Base-by-base conservation (phyloP, 2,113 vertebrate genomes). In the Lipotes vexillifer region DNA sequence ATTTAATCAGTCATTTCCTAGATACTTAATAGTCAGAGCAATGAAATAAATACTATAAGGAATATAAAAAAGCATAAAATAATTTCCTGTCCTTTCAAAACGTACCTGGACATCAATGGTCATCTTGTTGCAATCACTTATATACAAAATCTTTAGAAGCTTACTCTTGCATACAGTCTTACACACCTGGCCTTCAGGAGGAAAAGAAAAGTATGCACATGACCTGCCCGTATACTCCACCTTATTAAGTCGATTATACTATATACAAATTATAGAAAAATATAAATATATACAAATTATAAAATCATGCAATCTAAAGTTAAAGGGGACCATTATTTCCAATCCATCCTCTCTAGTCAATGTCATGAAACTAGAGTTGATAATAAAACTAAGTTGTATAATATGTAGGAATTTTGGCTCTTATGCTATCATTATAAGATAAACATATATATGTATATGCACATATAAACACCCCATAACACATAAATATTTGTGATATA, bases 11-110 rank as follows among this genome's bases (percentile, higher is more conserved):
- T 90, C 36, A 41, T 8, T 49, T 68, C 65, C 69, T 33, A 66
- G 9, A 65, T 52, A 69, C 18, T 72, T 84, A 92, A 66, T 66
- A 87, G 88, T 69, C 7, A 78, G 90, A 91, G 11, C 52, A 59
- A 85, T 85, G 10, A 85, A 80, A 61, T 72, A 82, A 95, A 84
- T 80, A 46, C 6, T 38, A 15, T 61, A 65, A 69, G 17, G 18
- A 84, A 69, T 87, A 95, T 3, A 57, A 88, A 96, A 20, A 96
- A 85, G 27, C 29, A 89, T 57, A 84, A 94, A 85, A 44, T 78
- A 80, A 90, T 44, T 33, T 66, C 4, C 36, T 52, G 0, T 65
- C 13, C 29, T 96, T 86, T 91, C 41, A 75, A 93, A 96, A 80
- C n/a, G 36, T 57, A 85, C 11, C 12, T 49, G 44, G 66, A 66